These are phyloP conservation scores for Montipora capitata DNA, from an alignment of 92 coral and sea anemone genomes.

Conservation along the genomic window DNA sequence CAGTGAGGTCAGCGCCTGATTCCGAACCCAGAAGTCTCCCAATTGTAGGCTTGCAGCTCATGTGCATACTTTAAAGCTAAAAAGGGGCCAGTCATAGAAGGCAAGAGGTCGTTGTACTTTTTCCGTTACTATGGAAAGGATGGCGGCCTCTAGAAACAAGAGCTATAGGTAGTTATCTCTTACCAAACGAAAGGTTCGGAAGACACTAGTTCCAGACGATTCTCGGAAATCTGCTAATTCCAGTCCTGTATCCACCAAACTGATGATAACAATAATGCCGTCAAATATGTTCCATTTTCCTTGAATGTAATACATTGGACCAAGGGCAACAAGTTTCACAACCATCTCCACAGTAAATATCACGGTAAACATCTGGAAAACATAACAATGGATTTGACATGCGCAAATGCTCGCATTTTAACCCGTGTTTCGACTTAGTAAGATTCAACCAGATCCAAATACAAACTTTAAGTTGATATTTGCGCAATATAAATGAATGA, in stretches of 20 bases:
- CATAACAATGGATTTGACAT: not conserved
- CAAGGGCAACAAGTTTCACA: slow-evolving; percentile 82
- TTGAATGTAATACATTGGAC: slow-evolving; percentile 84
- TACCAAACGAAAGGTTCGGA: slow-evolving; percentile 93
- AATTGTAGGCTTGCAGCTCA: no score
- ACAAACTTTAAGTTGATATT: no score
- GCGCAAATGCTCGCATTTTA: not conserved
- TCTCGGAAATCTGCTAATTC: slow-evolving; percentile 70
- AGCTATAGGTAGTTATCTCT: not conserved
- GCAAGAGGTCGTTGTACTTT: no score
- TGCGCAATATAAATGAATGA: no score
- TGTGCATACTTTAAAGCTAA: no score
- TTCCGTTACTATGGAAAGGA: no score
- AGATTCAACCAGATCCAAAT: no score
- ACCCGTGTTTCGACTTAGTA: no score
- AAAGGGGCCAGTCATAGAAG: no score
- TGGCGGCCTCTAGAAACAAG: no score
- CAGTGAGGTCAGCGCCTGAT: no score
- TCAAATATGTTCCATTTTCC: slow-evolving; percentile 91
- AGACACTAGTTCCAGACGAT: slow-evolving; percentile 86
- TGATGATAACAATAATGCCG: slow-evolving; percentile 85
- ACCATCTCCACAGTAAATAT: slow-evolving; percentile 85
- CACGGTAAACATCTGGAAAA: slow-evolving; percentile 78
- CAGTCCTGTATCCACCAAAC: slow-evolving; percentile 82
- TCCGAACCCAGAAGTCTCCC: no score